Base-by-base conservation (phyloP, 2,888 invertebrate genomes). In the Rhingia rostrata region DNA sequence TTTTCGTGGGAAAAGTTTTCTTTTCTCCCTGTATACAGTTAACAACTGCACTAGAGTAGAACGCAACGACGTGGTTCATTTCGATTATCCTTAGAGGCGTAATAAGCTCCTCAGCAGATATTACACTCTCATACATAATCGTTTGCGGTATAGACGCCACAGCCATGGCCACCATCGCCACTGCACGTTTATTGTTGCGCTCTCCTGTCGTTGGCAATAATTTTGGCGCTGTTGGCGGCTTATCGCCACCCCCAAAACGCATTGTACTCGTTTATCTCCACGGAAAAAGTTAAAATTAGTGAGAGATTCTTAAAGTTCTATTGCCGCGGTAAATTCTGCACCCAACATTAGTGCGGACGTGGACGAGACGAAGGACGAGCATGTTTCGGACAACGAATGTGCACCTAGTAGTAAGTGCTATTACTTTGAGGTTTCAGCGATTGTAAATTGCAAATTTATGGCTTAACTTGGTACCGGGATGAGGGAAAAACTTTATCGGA, bases 41-140 rank as follows among this genome's bases (percentile, higher is more conserved):
- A 60, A 53, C 14, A 60, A 33, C 30, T 6, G 37, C 45, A 33
- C 10, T 10, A 37, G 22, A 22, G 22, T 22, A 22, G 22, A 22
- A 22, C 22, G 14, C 41, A 49, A 51, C 45, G 54, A 70, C 41
- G 64, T 64, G 74, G 80, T 84, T 80, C 84, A 84, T 84, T 84
- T 75, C 79, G 80, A 84, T 84, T 84, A 84, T 84, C 84, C 84
- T 80, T 80, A 53, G 84, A 84, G 84, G 80, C 70, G 84, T 84
- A 80, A 84, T 80, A 84, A 84, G 84, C 84, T 74, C 22, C 73
- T 74, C 58, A 79, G 79, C 73, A 75, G 63, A 81, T 61, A 69
- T 58, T 84, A 22, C 22, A 22, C 56, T 45, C 10, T 47, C 74
- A 75, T 80, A 84, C 54, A 84, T 84, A 84, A 84, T 75, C 80